Evolutionary conservation across 2,888 invertebrate species (phyloP), one percentile per base, ranked within the genome.

Genomic region (Anticlea derivata): DNA sequence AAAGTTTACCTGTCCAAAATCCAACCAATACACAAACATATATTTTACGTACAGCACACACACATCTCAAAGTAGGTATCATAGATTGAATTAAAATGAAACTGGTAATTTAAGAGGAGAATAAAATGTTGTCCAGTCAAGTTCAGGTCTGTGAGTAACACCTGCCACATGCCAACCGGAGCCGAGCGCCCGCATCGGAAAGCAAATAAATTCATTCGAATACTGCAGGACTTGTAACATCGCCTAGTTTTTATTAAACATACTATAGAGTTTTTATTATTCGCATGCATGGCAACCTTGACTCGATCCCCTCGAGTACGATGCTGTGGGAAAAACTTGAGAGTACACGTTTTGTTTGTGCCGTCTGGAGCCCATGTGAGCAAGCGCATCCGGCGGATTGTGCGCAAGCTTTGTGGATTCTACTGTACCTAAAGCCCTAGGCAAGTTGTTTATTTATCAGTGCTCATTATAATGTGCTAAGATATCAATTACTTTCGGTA

Each of bases 351-450:
- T 83, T 79, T 75, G 74, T 76, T 79, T 75, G 48, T 77, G 74
- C 76, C 83, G 87, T 84, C 85, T 88, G 89, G 81, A 74, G 75
- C 65, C 81, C 89, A 89, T 86, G 83, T 89, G 89, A 89, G 84
- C 74, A 64, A 64, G 66, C 80, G 83, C 83, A 86, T 86, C 86
- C 86, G 87, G 85, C 76, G 65, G 66, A 70, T 68, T 75, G 69
- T 70, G 72, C 70, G 66, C 70, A 72, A 73, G 74, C 70, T 44
- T 43, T 39, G 68, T 67, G 66, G 66, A 63, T 63, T 56, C 55
- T 50, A 65, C 64, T 56, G 55, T 50, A 65, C 64, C 69, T 67
- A 70, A 74, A 65, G 67, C 63, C 62, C 59, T 54, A 51, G 40
- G 43, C 22, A 38, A 39, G 17, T 58, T 68, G 71, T 78, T 81